Percentiles rank a stretch among this genome's conserved stretches.
Conservation (phyloP, 1,140 invertebrate species). For the Paralvinella palmiformis region DNA sequence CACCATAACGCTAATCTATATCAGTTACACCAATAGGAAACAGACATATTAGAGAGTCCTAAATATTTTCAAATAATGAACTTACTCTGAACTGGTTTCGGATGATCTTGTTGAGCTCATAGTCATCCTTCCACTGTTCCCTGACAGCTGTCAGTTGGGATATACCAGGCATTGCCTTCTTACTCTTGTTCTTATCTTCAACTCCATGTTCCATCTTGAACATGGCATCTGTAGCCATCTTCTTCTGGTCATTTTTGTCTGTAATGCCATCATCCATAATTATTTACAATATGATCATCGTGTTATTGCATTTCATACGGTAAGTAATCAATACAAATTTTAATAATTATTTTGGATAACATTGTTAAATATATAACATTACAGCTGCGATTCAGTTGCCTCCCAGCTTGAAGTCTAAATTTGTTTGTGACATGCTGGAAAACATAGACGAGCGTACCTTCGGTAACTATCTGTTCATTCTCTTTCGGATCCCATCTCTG, state of each 20-base stretch:
- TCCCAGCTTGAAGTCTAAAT: no score
- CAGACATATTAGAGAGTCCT: not conserved
- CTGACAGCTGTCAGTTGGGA: conserved; percentile 70
- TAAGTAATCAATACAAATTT: no score
- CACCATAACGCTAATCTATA: not conserved
- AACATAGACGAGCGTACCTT: conserved; percentile 43
- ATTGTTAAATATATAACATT: no score
- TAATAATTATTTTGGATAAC: no score
- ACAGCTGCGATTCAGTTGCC: no score
- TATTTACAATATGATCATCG: no score
- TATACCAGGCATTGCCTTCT: conserved; percentile 64
- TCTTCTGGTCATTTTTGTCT: conserved; percentile 79
- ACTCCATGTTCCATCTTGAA: conserved; percentile 86
- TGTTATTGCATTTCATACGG: no score
- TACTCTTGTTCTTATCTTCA: conserved; percentile 69
- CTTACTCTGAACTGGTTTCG: conserved; percentile 77
- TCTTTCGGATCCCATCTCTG: conserved; percentile 95
- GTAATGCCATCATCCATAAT: conserved; percentile 51
- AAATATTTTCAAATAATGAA: conserved; percentile 11
- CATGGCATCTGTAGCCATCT: conserved; percentile 91
- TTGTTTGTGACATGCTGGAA: no score
- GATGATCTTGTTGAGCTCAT: conserved; percentile 75
- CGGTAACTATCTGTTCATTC: conserved; percentile 76
- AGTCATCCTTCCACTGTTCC: conserved; percentile 83
- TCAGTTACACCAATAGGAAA: not conserved